Base-by-base conservation (phyloP, 64 coral and sea anemone species). In the Porites australiensis region DNA sequence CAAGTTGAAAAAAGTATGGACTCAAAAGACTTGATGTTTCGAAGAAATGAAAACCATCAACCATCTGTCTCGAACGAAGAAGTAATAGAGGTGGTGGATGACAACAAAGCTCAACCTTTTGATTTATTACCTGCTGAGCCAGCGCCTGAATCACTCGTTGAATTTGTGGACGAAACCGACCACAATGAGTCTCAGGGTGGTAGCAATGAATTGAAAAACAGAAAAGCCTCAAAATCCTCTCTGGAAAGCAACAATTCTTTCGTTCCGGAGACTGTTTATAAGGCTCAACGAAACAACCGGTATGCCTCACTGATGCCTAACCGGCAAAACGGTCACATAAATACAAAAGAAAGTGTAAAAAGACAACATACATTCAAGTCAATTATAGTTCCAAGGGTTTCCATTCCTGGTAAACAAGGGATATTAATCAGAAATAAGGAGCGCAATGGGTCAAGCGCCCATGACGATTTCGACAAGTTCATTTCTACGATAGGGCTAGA, bases 81-180 rank as follows among this genome's bases (percentile, higher is more conserved):
- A 52, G 45, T 50, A 68, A 47, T 68, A 19, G 81, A 84, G 19
- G 81, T 52, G 63, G 48, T 84, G 0, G 19, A 84, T 13, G 81
- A 84, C 67, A 63, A 18, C 48, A 51, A 20, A 13, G 27, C 48
- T n/a, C 62, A 51, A 22, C 23, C 15, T 12, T 13, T 27, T 48
- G 10, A 81, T 62, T 18, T 11, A 15, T 16, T 0, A 50, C 44
- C 81, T 6, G 81, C 81, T 12, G n/a, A 13, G 5, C 13, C 44
- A 51, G 81, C 69, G 16, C 9, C 81, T 84, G 81, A 64, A 45
- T 50, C 81, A 68, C 62, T 84, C 15, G 81, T 84, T 49, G 81
- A 84, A 64, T 47, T 84, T 48, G 44, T 84, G 18, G 63, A 84
- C 50, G 81, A 84, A 69, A 63, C 19, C 7, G n/a, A 37, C 20